Evolutionary conservation across 2,113 vertebrate species (phyloP), one percentile per base, ranked within the genome.

Genomic region (Lamprologus ornatipinnis): DNA sequence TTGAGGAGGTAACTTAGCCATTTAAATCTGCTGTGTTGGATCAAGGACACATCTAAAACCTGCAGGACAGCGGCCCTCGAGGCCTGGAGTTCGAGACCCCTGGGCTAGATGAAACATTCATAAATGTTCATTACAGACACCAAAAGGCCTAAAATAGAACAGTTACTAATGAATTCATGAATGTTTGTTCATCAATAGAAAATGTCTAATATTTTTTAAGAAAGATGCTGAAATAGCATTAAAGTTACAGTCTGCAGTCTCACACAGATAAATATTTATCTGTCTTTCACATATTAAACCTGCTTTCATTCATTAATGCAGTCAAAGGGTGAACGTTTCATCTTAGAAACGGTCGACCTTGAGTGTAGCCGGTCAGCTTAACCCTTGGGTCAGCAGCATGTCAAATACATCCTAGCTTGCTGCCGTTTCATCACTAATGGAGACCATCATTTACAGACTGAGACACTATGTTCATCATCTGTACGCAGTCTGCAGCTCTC

Each of bases 401-500:
- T 45, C 21, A 28, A 9, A 73, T 2, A 75, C 3, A 75, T 28
- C 0, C 9, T 47, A 47, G 35, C 65, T 23, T 9, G 7, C 35
- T 42, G 9, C 40, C 3, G 23, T 17, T 75, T 73, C 13, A 45
- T 35, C 68, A 45, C 68, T 45, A 17, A 73, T 5, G 13, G 4
- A 26, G 68, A 26, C 14, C 37, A 17, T 23, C 9, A 6, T 42
- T 23, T 70, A 42, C 65, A 68, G 19, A 40, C 3, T 21, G 19
- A 37, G 33, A 21, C 0, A 0, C 19, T 13, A 33, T 63, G 31
- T n/a, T n/a, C 0, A 65, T n/a, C 60, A 5, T n/a, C 19, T n/a
- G 14, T 37, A 13, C 11, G 7, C n/a, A 42, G 65, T 15, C n/a
- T 42, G 4, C 10, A 4, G n/a, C n/a, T 42, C 63, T 68, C 65